These are phyloP conservation scores for Eretmocerus hayati DNA, from an alignment of 2,888 invertebrate genomes.

Conservation along the genomic window DNA sequence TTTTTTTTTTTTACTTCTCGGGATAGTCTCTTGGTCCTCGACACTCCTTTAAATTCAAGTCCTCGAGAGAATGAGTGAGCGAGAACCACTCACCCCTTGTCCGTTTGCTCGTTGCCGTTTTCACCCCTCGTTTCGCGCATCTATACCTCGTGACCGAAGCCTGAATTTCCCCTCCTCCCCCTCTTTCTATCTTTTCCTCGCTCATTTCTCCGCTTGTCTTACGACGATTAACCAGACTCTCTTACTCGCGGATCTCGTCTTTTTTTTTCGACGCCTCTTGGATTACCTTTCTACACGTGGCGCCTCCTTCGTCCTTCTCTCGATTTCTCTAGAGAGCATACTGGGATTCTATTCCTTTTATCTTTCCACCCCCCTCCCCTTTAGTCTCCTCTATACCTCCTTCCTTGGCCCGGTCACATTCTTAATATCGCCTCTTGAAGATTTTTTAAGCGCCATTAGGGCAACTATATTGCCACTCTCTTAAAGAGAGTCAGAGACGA, in stretches of 20 bases:
- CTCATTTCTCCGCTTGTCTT: slow-evolving; percentile 48
- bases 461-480: slow-evolving; percentile 46
- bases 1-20: too few relatives aligned
- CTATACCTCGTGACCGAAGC: slow-evolving; percentile 27
- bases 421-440: slow-evolving; percentile 47
- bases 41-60: slow-evolving; percentile 44
- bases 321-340: slow-evolving; percentile 13
- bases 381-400: slow-evolving; percentile 5
- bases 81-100: too few relatives aligned
- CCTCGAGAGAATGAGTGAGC: too few relatives aligned
- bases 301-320: slow-evolving; percentile 26
- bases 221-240: slow-evolving; percentile 46
- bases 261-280: slow-evolving; percentile 11
- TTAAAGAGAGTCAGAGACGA: slow-evolving; percentile 18
- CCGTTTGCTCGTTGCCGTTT: slow-evolving; percentile 8
- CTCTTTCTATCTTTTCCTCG: slow-evolving; percentile 31
- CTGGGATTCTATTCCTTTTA: slow-evolving; percentile 14
- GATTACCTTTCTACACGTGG: slow-evolving; percentile 17
- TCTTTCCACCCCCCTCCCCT: slow-evolving; percentile 4
- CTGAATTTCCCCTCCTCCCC: too few relatives aligned
- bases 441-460: slow-evolving; percentile 47
- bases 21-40: slow-evolving; percentile 34
- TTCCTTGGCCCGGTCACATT: slow-evolving; percentile 40
- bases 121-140: slow-evolving; percentile 6
- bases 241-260: slow-evolving; percentile 21